Percentiles rank a stretch among this genome's conserved stretches.
phyloP scores from a whole-genome alignment of 2,113 vertebrate species.

The Neomonachus schauinslandi region DNA sequence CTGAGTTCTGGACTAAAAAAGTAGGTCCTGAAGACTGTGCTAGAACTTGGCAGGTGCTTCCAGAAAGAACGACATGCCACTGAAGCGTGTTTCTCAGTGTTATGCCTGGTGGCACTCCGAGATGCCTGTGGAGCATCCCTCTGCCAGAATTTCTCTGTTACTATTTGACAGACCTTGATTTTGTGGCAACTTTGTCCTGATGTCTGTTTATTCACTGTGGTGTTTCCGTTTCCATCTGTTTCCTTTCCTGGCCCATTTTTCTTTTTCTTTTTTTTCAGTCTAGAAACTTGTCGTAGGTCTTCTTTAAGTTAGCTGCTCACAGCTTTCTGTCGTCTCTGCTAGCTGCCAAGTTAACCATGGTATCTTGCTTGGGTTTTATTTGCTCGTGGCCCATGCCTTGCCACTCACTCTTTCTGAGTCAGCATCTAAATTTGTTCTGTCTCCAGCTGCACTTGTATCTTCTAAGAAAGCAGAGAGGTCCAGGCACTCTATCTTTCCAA shows the following conservation, averaged over 20 bases:
- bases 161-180: slow-evolving; percentile 74
- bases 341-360: slow-evolving; percentile 43
- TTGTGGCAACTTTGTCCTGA: slow-evolving; percentile 63
- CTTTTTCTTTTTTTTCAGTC: neutral
- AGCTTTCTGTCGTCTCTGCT: neutral
- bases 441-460: neutral
- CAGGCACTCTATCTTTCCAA: neutral
- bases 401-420: slow-evolving; percentile 20
- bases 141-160: slow-evolving; percentile 59
- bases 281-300: neutral
- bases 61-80: neutral
- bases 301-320: slow-evolving; percentile 20
- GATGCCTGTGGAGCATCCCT: slow-evolving; percentile 39
- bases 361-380: slow-evolving; percentile 26
- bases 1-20: neutral
- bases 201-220: slow-evolving; percentile 61
- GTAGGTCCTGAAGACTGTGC: neutral
- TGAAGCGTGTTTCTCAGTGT: slow-evolving; percentile 30
- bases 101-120: rapidly evolving
- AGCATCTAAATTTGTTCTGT: slow-evolving; percentile 35
- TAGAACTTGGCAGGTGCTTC: slow-evolving; percentile 30
- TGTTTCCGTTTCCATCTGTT: slow-evolving; percentile 79
- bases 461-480: neutral
- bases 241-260: slow-evolving; percentile 44
- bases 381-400: neutral